A percentile compares a stretch with the other conserved stretches of the same genome.
phyloP scores from a whole-genome alignment of 2,797 vertebrate species.

The Chelidonichthys spinosus region DNA sequence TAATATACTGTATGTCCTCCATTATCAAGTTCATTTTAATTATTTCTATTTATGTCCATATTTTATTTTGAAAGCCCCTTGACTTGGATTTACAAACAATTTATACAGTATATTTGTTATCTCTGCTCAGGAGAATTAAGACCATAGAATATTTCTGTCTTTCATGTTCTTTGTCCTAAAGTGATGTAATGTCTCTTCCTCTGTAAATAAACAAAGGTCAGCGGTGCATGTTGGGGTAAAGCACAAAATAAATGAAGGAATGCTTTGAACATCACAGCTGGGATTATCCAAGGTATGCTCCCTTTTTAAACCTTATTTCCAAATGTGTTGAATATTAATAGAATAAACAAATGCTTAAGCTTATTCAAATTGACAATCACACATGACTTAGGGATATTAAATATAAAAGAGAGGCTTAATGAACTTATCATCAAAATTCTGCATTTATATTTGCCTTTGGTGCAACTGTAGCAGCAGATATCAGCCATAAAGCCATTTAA shows the following conservation, averaged over 20 bases:
- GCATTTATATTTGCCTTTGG: constrained; percentile 11
- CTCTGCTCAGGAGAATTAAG: not conserved
- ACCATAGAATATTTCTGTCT: not conserved
- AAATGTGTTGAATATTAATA: not conserved
- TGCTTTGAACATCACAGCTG: constrained; percentile 1
- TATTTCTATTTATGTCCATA: not conserved
- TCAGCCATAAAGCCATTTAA: constrained; percentile 15
- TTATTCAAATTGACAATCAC: constrained; percentile 30
- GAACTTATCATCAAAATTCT: constrained; percentile 23
- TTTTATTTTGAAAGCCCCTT: not conserved
- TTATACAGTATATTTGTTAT: not conserved
- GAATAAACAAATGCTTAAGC: constrained; percentile 18
- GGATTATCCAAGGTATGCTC: not conserved
- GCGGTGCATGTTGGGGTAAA: not conserved
- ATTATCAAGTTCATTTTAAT: not conserved
- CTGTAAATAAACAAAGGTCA: constrained; percentile 17
- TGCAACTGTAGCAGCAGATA: constrained; percentile 12
- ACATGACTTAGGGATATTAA: constrained; percentile 21
- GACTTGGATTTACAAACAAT: not conserved
- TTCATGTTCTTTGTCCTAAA: not conserved
- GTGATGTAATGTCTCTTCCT: not conserved
- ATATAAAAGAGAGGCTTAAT: constrained; percentile 17
- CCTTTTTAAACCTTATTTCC: constrained; percentile 6
- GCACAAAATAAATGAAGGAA: not conserved
- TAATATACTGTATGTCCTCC: not conserved